Evolutionary conservation across 1,140 invertebrate genomes (phyloP), one percentile per base, ranked within the genome.

Genomic region (Liolophura sinensis): DNA sequence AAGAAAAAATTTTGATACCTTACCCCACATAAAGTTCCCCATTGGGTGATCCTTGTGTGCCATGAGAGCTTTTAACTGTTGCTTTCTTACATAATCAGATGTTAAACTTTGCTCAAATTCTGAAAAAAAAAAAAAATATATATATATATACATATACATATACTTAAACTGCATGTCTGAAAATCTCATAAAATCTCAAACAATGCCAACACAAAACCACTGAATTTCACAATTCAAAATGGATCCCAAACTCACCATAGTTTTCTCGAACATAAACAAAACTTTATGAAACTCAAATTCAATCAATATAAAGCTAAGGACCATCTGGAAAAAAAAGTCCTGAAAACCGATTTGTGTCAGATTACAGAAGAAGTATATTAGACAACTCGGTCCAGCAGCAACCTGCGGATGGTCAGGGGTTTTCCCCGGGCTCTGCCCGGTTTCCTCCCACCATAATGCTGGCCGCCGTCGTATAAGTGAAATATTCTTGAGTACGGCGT

Each of bases 21-120:
- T 93, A 67, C 95, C 95, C 91, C 92, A 94, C n/a, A 89, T 86
- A 80, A 96, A 96, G 62, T 90, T 91, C 20, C 87, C 86, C 27
- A 91, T 90, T 0, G 93, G 93, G 82, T 92, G 91, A 40, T 87
- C 87, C 7, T 84, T 73, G 57, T 89, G 87, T 31, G 91, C 91
- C 51, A 92, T 81, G 54, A 85, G 88, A 20, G 87, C 87, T 60
- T 95, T 82, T 25, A 96, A 71, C 85, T 94, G 92, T 74, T 93
- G 89, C 63, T 88, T 89, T 65, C 92, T 87, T 72, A 87, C 87
- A 1, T 80, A 81, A 78, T 95, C 92, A 14, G 87, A 89, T 6
- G 89, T 88, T 14, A 90, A 71, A 5, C 89, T 88, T 85, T 92
- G 89, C 72, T 91, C 89, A 82, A 93, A 94, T 82, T 94, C 92